Conservation (phyloP, 2,797 vertebrate species). For the Channallabes apus region DNA sequence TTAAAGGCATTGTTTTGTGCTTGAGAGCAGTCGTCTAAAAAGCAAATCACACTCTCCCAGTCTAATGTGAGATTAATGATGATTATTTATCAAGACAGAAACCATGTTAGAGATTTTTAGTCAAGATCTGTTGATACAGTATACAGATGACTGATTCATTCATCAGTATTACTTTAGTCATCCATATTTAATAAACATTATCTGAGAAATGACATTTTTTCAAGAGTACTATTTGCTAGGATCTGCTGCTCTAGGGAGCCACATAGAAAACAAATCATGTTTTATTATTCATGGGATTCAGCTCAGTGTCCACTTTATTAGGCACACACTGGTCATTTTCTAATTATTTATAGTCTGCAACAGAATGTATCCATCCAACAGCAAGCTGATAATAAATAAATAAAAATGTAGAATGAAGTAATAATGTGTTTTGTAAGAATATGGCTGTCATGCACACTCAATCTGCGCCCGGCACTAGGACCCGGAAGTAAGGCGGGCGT, state of each 20-base stretch:
- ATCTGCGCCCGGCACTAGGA: too few species aligned
- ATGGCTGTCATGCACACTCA: too few species aligned
- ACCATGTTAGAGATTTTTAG: conserved; percentile 29
- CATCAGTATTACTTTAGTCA: background rate
- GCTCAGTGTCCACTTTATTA: background rate
- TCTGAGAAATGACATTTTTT: background rate
- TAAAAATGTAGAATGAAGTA: background rate
- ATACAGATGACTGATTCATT: background rate
- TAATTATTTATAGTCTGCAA: conserved; percentile 13
- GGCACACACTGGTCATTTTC: background rate
- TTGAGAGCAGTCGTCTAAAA: conserved; percentile 59
- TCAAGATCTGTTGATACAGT: conserved; percentile 7
- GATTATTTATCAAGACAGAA: conserved; percentile 68
- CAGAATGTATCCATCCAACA: background rate
- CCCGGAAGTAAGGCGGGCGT: too few species aligned
- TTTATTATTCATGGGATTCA: background rate
- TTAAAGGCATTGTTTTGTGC: conserved; percentile 61
- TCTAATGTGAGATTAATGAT: conserved; percentile 67
- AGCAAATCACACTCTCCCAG: conserved; percentile 48
- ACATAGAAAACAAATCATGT: background rate
- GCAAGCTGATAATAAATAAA: background rate
- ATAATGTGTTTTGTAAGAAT: background rate
- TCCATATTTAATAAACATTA: background rate
- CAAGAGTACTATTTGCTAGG: background rate
- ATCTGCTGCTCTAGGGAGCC: background rate